Base-by-base conservation (phyloP, 2,888 invertebrate genomes). In the Epirrhoe alternata region DNA sequence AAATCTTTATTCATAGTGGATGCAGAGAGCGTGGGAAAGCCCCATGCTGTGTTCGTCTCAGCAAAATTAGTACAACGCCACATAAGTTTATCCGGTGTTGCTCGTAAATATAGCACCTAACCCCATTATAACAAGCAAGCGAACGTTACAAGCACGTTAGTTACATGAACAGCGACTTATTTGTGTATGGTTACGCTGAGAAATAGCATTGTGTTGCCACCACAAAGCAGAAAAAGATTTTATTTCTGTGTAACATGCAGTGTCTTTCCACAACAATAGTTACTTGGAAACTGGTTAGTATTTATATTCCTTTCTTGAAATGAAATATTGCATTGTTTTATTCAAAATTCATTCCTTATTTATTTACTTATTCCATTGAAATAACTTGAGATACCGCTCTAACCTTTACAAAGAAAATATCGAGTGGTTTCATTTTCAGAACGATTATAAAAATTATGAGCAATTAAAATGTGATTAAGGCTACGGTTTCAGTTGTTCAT, bases 31-130 rank as follows among this genome's bases (percentile, higher is more conserved):
- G 86, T 88, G 88, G 74, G 88, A 89, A 84, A 63, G 62, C 77
- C 49, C 57, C 86, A 79, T 83, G 87, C 78, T 71, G 81, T 69
- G 78, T 80, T 82, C 79, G 77, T 85, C 81, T 82, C 78, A 74
- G 85, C 78, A 79, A 86, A 86, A 87, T 88, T 85, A 85, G 81
- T 79, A 80, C 77, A 79, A 80, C 76, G 81, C 77, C 82, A 85
- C 84, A 87, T 88, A 86, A 87, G 87, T 87, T 86, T 83, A 85
- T 85, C 86, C 84, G 84, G 83, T 83, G 74, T 78, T 68, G 80
- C 74, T 74, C 82, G 82, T 88, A 87, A 88, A 88, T 87, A 86
- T 77, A 80, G 70, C 80, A 79, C 80, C 80, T 80, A 76, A 80
- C 78, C 76, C 82, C 82, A 80, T 86, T 86, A 84, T 85, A 84